A percentile compares a stretch with the other conserved stretches of the same genome.
These are phyloP conservation scores for Halcyon badia DNA, from an alignment of 2,797 vertebrate species.

Conservation along the genomic window DNA sequence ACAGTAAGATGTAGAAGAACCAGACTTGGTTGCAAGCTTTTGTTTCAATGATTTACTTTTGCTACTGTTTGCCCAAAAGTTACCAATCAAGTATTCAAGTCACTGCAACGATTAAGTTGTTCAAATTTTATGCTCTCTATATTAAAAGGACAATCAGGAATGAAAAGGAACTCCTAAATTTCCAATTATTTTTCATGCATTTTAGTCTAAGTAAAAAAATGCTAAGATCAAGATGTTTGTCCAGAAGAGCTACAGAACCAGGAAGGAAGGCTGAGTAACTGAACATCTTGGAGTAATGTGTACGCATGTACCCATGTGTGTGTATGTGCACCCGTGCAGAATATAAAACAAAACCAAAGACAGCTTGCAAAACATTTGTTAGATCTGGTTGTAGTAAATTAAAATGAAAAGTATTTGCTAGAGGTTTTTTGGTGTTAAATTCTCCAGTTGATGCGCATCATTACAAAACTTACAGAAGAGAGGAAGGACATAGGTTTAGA, in stretches of 20 bases:
- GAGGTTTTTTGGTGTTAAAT: background rate
- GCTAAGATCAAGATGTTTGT: background rate
- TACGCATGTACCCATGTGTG: too few relatives aligned
- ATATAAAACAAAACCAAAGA: background rate
- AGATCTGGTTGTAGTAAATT: background rate
- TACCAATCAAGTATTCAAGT: background rate
- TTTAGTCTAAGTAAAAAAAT: background rate
- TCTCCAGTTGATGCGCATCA: background rate
- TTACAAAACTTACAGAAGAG: background rate
- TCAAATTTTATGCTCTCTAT: background rate
- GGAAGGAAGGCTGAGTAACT: background rate
- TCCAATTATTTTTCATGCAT: background rate
- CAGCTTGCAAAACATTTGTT: background rate
- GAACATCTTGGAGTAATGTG: background rate
- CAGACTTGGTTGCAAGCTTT: background rate
- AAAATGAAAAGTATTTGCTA: background rate
- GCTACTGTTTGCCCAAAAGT: background rate
- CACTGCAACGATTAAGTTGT: background rate
- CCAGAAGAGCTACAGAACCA: background rate
- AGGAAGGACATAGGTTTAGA: background rate
- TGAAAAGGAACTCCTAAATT: background rate
- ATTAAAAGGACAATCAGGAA: background rate
- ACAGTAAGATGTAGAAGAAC: background rate
- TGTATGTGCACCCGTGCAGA: rapidly evolving
- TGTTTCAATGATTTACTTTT: background rate